These are phyloP conservation scores for Parauchenoglanis punctatus DNA, from an alignment of 2,797 vertebrate genomes.

Conservation along the genomic window DNA sequence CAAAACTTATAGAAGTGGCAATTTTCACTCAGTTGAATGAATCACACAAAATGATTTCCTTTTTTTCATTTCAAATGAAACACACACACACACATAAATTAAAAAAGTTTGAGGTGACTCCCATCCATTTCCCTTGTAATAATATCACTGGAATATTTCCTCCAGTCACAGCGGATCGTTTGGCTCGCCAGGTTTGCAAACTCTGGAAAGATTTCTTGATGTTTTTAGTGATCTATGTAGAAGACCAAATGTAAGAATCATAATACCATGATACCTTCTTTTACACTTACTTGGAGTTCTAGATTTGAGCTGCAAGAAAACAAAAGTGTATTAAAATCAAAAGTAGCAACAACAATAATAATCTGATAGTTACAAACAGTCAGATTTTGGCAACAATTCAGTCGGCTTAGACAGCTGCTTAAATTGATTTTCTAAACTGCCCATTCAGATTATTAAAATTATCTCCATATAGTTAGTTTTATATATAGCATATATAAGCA, in stretches of 20 bases:
- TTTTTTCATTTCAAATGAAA: neutral
- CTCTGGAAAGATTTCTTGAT: neutral
- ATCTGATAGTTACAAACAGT: neutral
- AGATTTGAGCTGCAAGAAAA: neutral
- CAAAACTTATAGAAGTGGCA: neutral
- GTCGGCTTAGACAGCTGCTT: neutral
- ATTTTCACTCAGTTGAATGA: neutral
- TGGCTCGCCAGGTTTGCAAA: neutral
- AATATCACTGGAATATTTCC: neutral
- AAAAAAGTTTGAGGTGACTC: neutral
- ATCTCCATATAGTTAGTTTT: neutral
- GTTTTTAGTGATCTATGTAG: neutral
- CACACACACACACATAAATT: neutral
- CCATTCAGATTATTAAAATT: neutral
- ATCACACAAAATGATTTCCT: neutral
- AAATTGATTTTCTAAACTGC: neutral
- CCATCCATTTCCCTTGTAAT: too few species aligned
- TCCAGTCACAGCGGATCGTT: neutral
- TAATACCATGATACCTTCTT: neutral
- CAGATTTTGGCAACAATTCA: neutral
- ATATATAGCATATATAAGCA: too few species aligned
- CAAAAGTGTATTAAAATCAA: neutral
- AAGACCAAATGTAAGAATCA: neutral
- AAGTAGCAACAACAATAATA: neutral
- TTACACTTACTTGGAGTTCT: neutral